These are phyloP conservation scores for Euwallacea similis DNA, from an alignment of 1,140 invertebrate species.

Conservation along the genomic window DNA sequence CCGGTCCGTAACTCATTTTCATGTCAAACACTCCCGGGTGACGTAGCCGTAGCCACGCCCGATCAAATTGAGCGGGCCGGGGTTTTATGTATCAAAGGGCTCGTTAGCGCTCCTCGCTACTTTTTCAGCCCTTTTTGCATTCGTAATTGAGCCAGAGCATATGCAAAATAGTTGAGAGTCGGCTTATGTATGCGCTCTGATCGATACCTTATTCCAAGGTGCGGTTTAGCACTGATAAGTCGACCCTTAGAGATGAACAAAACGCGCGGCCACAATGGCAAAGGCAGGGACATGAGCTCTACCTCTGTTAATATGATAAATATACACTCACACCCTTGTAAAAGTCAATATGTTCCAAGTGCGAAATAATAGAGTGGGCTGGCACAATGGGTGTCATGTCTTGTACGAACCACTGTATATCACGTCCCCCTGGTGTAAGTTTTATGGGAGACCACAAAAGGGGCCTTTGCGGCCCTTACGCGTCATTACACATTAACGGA, in stretches of 20 bases:
- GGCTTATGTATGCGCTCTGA: no score
- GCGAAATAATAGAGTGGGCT: constrained; percentile 51
- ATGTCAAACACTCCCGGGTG: constrained; percentile 33
- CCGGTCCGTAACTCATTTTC: constrained; percentile 26
- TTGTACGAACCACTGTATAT: constrained; percentile 14
- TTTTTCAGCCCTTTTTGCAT: constrained; percentile 32
- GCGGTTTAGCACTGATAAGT: no score
- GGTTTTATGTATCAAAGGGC: constrained; percentile 31
- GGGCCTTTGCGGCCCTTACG: constrained; percentile 39
- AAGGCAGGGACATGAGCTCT: constrained; percentile 14
- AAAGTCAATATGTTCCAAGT: constrained; percentile 52
- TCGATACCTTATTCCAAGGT: no score
- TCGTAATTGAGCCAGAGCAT: constrained; percentile 20
- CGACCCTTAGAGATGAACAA: background rate
- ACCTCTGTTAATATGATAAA: constrained; percentile 35
- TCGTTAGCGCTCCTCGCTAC: constrained; percentile 20
- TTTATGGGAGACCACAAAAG: constrained; percentile 35
- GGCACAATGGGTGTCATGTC: constrained; percentile 51
- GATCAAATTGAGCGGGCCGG: constrained; percentile 24
- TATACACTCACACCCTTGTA: constrained; percentile 51
- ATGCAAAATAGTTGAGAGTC: background rate
- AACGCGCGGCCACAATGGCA: background rate
- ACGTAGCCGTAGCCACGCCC: constrained; percentile 22
- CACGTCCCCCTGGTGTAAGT: constrained; percentile 16
- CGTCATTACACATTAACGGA: constrained; percentile 49